Base-by-base conservation (phyloP, 2,888 invertebrate genomes). In the Xiphydria camelus region DNA sequence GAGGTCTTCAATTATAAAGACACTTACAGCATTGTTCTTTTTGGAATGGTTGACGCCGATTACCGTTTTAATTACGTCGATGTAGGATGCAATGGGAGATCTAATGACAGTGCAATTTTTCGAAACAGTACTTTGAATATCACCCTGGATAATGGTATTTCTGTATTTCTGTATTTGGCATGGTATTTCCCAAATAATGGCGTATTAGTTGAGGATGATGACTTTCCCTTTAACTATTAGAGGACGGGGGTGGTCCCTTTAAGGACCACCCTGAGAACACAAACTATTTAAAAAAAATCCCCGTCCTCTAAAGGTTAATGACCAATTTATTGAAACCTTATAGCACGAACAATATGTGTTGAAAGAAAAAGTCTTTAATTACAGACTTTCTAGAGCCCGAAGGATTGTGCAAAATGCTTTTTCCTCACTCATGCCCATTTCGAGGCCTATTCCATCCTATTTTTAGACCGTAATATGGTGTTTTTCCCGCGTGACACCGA, bases 281-380 rank as follows among this genome's bases (percentile, higher is more conserved):
- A n/a, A n/a, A n/a, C n/a, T n/a, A n/a, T n/a, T n/a, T n/a, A n/a
- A n/a, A n/a, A n/a, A n/a, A n/a, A n/a, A n/a, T n/a, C n/a, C n/a
- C n/a, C n/a, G n/a, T n/a, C n/a, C n/a, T n/a, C n/a, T n/a, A n/a
- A n/a, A n/a, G n/a, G n/a, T n/a, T n/a, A 3, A 7, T 22, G 7
- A 42, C 25, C 19, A 25, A 48, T 18, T 7, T 52, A 21, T 43
- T 52, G 26, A 23, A 36, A 9, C 51, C 48, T 5, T 49, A 41
- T 32, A 26, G 41, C 17, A 43, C 46, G 6, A n/a, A n/a, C n/a
- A n/a, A n/a, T n/a, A n/a, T n/a, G n/a, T n/a, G n/a, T n/a, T n/a
- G n/a, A n/a, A n/a, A n/a, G n/a, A n/a, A n/a, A n/a, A n/a, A 14
- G 25, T 48, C 4, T 48, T 48, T 18, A 51, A 51, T 32, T 51